Base-by-base conservation (phyloP, 1,140 invertebrate genomes). In the Drosophila prosaltans region DNA sequence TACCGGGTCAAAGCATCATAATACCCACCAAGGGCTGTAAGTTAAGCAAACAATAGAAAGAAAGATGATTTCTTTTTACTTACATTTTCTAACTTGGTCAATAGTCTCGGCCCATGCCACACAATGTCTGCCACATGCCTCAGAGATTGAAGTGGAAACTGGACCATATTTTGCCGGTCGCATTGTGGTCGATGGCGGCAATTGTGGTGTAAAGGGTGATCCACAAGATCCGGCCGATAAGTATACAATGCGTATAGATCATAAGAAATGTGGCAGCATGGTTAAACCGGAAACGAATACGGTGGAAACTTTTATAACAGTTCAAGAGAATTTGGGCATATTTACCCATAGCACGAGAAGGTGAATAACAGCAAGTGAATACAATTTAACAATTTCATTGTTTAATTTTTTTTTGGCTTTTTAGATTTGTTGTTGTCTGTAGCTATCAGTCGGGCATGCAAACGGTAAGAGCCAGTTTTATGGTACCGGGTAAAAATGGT, bases 11-110 rank as follows among this genome's bases (percentile, higher is more conserved):
- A 92, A 95, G 92, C 72, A 94, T 95, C 32, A 93, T 95, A 41
- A 94, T 96, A 10, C 94, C 95, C 51, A 96, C 96, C 4, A 96
- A 96, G 95, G 95, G 95, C 93, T 96, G 96, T 96, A 94, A 95
- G 95, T 94, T 28, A 16, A 16, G 58, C 24, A 64, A 43, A 4
- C 60, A 43, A 4, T n/a, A 1, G 28, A 59, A 32, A 24, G 61
- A 40, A 10, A 54, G 48, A 39, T 63, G 1, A 54, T 24, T 58
- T 63, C 5, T 36, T 26, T 8, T 1, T 21, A 39, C 11, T 28
- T 26, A 54, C 66, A 16, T 67, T 62, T 79, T 91, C 6, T 36
- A 36, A 36, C 32, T 36, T 36, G 32, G 32, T 36, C 32, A 36
- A 36, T 36, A 97, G 96, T 97, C 95, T 96, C 95, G 61, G 96